A percentile compares a stretch with the other conserved stretches of the same genome.
phyloP scores from a whole-genome alignment of 2,113 vertebrate genomes.

The Muntiacus muntjak region DNA sequence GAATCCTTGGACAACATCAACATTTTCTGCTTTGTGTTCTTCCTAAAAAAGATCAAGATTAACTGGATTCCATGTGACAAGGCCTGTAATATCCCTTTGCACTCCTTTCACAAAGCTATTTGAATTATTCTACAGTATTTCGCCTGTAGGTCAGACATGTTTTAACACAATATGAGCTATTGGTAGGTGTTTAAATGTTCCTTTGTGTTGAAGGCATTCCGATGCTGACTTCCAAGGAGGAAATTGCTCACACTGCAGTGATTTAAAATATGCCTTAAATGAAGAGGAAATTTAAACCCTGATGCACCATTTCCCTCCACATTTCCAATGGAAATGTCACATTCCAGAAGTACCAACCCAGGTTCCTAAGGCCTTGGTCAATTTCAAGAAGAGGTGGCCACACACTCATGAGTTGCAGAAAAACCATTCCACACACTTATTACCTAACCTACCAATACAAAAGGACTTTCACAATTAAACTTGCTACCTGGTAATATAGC shows the following conservation, averaged over 20 bases:
- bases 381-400: neutral
- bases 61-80: neutral
- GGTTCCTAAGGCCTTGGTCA: neutral
- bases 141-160: neutral
- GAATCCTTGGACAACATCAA: neutral
- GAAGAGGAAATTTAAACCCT: neutral
- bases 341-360: neutral
- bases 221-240: neutral
- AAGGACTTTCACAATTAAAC: neutral
- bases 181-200: neutral
- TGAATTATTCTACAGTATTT: neutral
- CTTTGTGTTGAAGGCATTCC: neutral
- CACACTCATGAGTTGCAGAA: neutral
- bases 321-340: neutral
- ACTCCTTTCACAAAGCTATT: neutral
- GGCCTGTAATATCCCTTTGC: neutral
- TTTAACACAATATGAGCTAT: neutral
- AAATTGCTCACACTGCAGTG: neutral
- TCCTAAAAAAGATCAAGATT: neutral
- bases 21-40: neutral
- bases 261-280: neutral
- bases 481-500: neutral
- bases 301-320: neutral
- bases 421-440: neutral
- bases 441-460: neutral